Conservation (phyloP, 2,113 vertebrate species). For the Ammodytes marinus region DNA sequence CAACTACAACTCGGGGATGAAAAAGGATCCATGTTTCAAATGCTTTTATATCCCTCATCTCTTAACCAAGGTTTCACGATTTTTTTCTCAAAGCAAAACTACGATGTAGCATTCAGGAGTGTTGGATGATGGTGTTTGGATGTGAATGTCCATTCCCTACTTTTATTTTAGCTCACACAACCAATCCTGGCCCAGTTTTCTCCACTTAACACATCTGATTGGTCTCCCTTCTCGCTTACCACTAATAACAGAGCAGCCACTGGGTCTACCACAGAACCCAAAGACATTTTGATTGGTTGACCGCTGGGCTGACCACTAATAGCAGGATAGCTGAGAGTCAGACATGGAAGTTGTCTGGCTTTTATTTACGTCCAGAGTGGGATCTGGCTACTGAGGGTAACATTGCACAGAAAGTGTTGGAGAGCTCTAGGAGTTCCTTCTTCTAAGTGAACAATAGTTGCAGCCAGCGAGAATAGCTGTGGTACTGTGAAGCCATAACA, state of each 20-base stretch:
- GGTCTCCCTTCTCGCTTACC: slow-evolving; percentile 63
- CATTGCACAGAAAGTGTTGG: slow-evolving; percentile 42
- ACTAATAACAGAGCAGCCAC: slow-evolving; percentile 74
- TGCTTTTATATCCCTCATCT: neutral
- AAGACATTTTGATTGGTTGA: slow-evolving; percentile 76
- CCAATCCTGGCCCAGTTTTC: slow-evolving; percentile 28
- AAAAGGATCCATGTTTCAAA: neutral
- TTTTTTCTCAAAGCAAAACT: neutral
- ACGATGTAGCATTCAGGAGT: neutral
- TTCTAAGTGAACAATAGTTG: slow-evolving; percentile 44
- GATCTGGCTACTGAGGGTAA: slow-evolving; percentile 43
- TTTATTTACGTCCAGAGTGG: slow-evolving; percentile 62
- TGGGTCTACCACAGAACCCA: slow-evolving; percentile 76
- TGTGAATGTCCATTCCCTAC: neutral
- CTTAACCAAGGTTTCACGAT: neutral
- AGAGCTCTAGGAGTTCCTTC: slow-evolving; percentile 57
- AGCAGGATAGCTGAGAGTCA: slow-evolving; percentile 70
- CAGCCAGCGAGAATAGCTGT: slow-evolving; percentile 65
- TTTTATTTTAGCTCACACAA: slow-evolving; percentile 7
- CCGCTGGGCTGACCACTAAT: slow-evolving; percentile 79
- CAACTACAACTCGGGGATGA: neutral
- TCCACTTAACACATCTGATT: slow-evolving; percentile 54
- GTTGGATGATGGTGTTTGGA: neutral
- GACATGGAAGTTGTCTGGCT: slow-evolving; percentile 73
- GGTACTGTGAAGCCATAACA: slow-evolving; percentile 47